Base-by-base conservation (phyloP, 2,113 vertebrate genomes). In the Chaetorhynchus papuensis region DNA sequence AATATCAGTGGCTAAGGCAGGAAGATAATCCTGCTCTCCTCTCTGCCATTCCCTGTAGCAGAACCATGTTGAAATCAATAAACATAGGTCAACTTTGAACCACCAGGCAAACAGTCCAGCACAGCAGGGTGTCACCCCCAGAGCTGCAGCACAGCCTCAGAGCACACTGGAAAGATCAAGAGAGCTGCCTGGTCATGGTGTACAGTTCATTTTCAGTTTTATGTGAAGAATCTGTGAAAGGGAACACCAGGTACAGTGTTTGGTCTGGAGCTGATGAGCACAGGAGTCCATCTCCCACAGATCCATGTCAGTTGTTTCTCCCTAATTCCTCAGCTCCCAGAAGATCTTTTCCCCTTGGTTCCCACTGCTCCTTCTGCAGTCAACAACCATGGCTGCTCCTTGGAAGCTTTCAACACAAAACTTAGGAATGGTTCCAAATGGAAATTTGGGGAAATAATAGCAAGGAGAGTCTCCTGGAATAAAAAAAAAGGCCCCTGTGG, bases 11-110 rank as follows among this genome's bases (percentile, higher is more conserved):
- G 28, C 59, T 33, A 28, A 70, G n/a, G 49, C 11, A 69, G 66
- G 53, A 87, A 49, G 31, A 61, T 81, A 50, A 19, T 53, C 50
- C 63, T 39, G 9, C 30, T 64, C 35, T 77, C 33, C 45, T 41
- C n/a, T 76, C 59, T 86, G 71, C 54, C 18, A 6, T 77, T 92
- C 23, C 53, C 71, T 2, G 2, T 15, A 54, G 54, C 54, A 70
- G 44, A 96, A 77, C n/a, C 28, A 8, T 74, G 83, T 63, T 47
- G 86, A 94, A 95, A 95, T 93, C 76, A 16, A 71, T 54, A 88
- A 94, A 86, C 37, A 89, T 31, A 83, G 83, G 54, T 71, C 79
- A 94, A 92, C 45, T 64, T 44, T 49, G 26, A 84, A 5, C 59
- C 61, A 41, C 22, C 2, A 3, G 59, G 83, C 56, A 78, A 70